These are phyloP conservation scores for Ailurus styani DNA, from an alignment of 2,113 vertebrate genomes.

Conservation along the genomic window DNA sequence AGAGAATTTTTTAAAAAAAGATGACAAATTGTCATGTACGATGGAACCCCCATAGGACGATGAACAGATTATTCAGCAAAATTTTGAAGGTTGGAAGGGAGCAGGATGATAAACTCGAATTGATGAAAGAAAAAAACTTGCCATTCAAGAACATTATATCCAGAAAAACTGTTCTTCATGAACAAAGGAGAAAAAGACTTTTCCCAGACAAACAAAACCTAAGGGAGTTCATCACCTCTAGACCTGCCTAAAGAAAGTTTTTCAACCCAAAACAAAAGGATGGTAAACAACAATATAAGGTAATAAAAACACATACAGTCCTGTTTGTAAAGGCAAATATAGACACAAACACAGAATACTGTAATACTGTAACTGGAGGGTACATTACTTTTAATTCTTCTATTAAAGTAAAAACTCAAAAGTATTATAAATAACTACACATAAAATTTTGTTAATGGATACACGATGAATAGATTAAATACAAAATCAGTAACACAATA, in stretches of 20 bases:
- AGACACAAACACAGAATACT: neutral
- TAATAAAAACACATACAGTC: neutral
- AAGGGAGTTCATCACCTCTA: neutral
- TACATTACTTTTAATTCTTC: neutral
- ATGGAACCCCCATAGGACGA: neutral
- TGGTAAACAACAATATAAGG: neutral
- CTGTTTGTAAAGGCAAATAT: neutral
- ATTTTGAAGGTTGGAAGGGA: neutral
- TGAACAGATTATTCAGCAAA: neutral
- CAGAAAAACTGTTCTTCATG: neutral
- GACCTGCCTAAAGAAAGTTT: neutral
- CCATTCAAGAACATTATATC: neutral
- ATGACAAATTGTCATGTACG: neutral
- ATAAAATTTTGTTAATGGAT: neutral
- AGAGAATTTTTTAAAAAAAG: neutral
- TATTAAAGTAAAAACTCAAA: neutral
- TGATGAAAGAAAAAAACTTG: neutral
- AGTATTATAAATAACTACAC: neutral
- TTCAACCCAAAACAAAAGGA: neutral
- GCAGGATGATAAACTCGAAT: neutral
- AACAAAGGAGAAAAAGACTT: neutral
- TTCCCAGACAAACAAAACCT: neutral
- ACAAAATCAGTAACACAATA: neutral
- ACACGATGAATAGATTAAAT: neutral
- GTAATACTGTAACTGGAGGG: neutral